Evolutionary conservation across 2,888 invertebrate genomes (phyloP), one percentile per base, ranked within the genome.

Genomic region (Protodeltote pygarga): DNA sequence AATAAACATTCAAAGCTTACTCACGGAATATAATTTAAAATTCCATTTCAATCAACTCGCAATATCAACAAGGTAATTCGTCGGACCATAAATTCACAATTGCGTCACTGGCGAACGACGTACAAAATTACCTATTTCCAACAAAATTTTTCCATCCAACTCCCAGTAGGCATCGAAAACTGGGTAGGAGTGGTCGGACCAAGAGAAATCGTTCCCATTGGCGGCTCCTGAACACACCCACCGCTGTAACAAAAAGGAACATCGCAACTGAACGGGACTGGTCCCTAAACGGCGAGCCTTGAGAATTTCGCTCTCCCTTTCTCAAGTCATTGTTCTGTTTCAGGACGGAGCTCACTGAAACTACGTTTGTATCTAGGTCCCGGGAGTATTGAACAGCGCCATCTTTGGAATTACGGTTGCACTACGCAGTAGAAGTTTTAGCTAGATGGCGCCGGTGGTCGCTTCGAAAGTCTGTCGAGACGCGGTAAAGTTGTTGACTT

Each of bases 91-190:
- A 88, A 89, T 79, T 80, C 68, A 76, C 85, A 85, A 89, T 90
- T 90, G 87, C 81, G 79, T 86, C 82, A 82, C 84, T 79, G 79
- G 77, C 77, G 74, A 85, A 87, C 83, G 83, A 82, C 77, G 77
- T 85, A 80, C 83, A 79, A 85, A 89, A 91, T 90, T 90, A 89
- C 90, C 85, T 86, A 89, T 86, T 81, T 82, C 84, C 76, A 87
- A 85, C 84, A 89, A 50, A 79, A 85, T 88, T 75, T 87, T 89
- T 83, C 74, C 79, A 77, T 79, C 64, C 83, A 89, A 90, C 62
- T 91, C 92, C 92, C 92, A 71, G 92, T 92, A 92, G 92, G 92
- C 91, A 92, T 85, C 76, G 81, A 81, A 83, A 89, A 88, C 85
- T 75, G 76, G 78, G 79, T 90, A 80, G 90, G 91, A 77, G 91